These are phyloP conservation scores for Drosophila paulistorum DNA, from an alignment of 1,140 invertebrate species.

Conservation along the genomic window DNA sequence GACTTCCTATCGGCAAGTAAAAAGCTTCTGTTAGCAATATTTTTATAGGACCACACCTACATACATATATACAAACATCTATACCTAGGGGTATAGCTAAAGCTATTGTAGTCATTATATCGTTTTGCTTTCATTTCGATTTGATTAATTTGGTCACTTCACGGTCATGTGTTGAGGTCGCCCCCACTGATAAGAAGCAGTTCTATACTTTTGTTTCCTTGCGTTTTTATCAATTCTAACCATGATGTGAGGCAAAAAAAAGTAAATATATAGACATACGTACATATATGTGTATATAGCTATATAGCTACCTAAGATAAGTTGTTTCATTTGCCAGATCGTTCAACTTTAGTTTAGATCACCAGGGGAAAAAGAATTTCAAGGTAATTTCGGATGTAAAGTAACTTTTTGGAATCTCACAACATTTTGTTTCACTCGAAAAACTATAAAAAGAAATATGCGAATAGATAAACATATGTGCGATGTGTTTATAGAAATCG, in stretches of 20 bases:
- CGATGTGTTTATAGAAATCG: constrained; percentile 37
- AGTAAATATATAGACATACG: neutral
- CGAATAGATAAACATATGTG: constrained; percentile 42
- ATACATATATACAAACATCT: neutral
- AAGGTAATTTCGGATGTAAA: neutral
- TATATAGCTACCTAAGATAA: neutral
- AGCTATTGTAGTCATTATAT: constrained; percentile 18
- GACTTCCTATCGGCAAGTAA: constrained; percentile 43
- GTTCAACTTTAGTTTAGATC: constrained; percentile 5
- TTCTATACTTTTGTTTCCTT: constrained; percentile 28
- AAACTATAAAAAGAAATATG: constrained; percentile 44
- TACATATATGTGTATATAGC: neutral
- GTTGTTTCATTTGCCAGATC: neutral
- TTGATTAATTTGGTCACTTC: constrained; percentile 62
- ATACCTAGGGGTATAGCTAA: neutral
- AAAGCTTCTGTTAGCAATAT: constrained; percentile 17
- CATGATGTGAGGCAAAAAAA: constrained; percentile 1
- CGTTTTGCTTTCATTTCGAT: constrained; percentile 19
- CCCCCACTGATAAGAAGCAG: constrained; percentile 44
- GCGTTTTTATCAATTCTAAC: constrained; percentile 27
- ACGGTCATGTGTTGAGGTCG: constrained; percentile 66
- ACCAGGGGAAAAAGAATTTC: neutral
- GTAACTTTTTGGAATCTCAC: constrained; percentile 1
- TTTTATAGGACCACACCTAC: constrained; percentile 40
- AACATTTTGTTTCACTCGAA: constrained; percentile 23